Evolutionary conservation across 2,888 invertebrate genomes (phyloP), one percentile per base, ranked within the genome.

Genomic region (Trissolcus japonicus): DNA sequence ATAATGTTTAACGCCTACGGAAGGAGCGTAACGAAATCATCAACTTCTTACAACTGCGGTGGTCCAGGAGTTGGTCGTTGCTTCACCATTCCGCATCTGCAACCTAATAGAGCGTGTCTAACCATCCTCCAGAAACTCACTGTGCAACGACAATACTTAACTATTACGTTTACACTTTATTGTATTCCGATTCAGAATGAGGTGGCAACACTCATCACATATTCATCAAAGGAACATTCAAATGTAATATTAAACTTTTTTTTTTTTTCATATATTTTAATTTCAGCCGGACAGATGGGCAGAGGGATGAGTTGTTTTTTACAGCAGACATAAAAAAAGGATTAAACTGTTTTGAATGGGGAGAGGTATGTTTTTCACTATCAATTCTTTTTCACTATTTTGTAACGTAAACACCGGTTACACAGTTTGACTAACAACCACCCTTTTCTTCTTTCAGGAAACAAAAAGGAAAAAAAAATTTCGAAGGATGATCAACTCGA

Each of bases 1-100:
- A 75, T 48, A 69, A 73, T 76, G 69, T 78, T 79, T 79, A 79
- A 71, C 67, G 75, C 69, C 55, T 59, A 56, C 57, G 14, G 71
- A 66, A 79, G 75, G 79, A 77, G 69, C 79, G 68, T 79, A 60
- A 65, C 86, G 81, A 87, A 87, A 86, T 86, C 80, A 84, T 85
- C 77, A 80, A 83, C 80, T 79, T 73, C 71, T 80, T 75, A 56
- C 82, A 66, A 59, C 73, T 35, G 53, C 75, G 84, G 83, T 83
- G 84, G 83, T 84, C 83, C 67, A 63, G 19, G 19, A 19, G 19
- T 19, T 19, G 19, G 19, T 41, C 25, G 66, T 59, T 74, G 67
- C 46, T 62, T 41, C 53, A 57, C 40, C 43, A 61, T 72, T 73
- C 55, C 77, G 55, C 74, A 82, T 82, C 83, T 82, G 81, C 54